Conservation (phyloP, 2,113 vertebrate species). For the Rhinolophus ferrumequinum region DNA sequence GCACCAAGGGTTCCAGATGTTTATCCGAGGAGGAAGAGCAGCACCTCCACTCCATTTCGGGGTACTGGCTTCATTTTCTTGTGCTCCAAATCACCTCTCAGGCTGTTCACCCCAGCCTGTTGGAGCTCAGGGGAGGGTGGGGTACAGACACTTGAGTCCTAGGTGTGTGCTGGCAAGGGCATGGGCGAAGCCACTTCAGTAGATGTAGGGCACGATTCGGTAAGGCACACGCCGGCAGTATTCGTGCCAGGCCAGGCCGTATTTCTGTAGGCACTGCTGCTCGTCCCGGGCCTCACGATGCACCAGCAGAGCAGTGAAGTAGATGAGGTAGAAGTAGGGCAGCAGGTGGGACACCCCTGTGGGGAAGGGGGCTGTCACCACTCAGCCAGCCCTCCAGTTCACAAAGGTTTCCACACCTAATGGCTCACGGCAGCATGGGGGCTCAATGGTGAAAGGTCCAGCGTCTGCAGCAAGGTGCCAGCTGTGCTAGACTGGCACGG, state of each 20-base stretch:
- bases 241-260: slow-evolving; percentile 90
- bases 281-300: slow-evolving; percentile 93
- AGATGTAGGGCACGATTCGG: slow-evolving; percentile 93
- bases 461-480: neutral
- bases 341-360: slow-evolving; percentile 90
- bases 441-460: neutral
- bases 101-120: neutral
- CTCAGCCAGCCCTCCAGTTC: neutral
- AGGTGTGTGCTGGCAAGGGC: neutral
- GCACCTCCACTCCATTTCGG: neutral
- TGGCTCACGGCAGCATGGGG: neutral
- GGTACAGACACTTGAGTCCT: neutral
- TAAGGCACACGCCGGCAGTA: slow-evolving; percentile 93
- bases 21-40: slow-evolving; percentile 33
- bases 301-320: slow-evolving; percentile 90
- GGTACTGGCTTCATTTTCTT: neutral
- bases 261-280: slow-evolving; percentile 90
- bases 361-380: neutral
- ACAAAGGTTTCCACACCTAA: neutral
- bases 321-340: slow-evolving; percentile 93
- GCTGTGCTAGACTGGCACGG: neutral
- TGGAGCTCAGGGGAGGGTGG: too few species aligned
- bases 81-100: neutral
- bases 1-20: neutral
- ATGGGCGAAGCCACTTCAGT: slow-evolving; percentile 81